These are phyloP conservation scores for Drymonia ruficornis DNA, from an alignment of 2,888 invertebrate species.

Conservation along the genomic window DNA sequence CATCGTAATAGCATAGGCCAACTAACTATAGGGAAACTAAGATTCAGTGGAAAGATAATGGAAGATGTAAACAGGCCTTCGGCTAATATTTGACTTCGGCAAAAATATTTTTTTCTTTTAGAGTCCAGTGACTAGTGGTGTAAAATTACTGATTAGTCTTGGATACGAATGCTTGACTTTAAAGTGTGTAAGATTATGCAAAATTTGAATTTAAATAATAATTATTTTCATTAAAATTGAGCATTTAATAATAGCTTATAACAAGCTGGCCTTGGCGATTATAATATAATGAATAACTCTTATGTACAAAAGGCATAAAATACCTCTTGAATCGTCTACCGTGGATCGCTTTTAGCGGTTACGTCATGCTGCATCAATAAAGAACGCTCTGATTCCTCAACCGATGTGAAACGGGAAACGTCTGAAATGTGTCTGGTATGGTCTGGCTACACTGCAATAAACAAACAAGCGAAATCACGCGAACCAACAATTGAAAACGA, in stretches of 20 bases:
- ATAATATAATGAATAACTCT: conserved; percentile 26
- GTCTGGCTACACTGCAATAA: conserved; percentile 18
- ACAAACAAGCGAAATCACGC: background rate
- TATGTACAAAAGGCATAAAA: conserved; percentile 25
- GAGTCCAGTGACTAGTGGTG: no score
- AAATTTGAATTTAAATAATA: conserved; percentile 19
- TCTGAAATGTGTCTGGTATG: conserved; percentile 26
- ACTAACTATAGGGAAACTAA: no score
- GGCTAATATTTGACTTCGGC: background rate
- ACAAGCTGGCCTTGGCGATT: conserved; percentile 40
- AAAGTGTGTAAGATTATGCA: conserved; percentile 21
- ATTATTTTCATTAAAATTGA: no score
- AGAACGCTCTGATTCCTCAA: conserved; percentile 33
- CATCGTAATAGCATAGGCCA: conserved; percentile 2
- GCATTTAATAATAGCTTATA: conserved; percentile 37
- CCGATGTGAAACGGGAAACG: conserved; percentile 23
- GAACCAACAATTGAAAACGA: background rate
- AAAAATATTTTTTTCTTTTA: background rate
- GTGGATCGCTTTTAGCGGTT: conserved; percentile 45
- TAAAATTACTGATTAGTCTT: background rate
- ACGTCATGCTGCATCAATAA: conserved; percentile 59
- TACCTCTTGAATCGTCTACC: conserved; percentile 10
- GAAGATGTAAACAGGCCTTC: background rate
- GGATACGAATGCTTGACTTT: conserved; percentile 7
- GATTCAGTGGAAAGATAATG: background rate